phyloP scores from a whole-genome alignment of 2,113 vertebrate genomes.

The Eolophus roseicapilla region DNA sequence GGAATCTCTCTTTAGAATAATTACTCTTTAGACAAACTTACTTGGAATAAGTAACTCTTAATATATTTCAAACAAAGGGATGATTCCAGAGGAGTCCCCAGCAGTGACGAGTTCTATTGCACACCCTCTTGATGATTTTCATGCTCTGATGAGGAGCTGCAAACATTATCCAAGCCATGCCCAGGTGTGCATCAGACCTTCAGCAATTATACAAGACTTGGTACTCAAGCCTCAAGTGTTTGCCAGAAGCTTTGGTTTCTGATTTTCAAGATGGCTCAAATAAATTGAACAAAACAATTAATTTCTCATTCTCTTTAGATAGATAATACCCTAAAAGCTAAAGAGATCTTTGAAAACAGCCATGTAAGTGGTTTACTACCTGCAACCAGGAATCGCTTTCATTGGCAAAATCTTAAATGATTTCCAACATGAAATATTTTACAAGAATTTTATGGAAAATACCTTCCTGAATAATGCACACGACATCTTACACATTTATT shows the following conservation, averaged over 20 bases:
- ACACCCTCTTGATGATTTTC: background rate
- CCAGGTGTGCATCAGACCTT: background rate
- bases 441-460: background rate
- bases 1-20: background rate
- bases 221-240: background rate
- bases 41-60: background rate
- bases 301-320: background rate
- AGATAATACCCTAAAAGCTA: background rate
- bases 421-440: background rate
- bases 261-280: background rate
- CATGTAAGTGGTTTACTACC: background rate
- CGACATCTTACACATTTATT: background rate
- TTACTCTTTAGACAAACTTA: background rate
- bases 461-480: background rate
- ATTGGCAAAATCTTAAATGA: background rate
- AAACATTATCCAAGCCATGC: background rate
- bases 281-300: background rate
- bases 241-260: background rate
- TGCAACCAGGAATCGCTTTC: background rate
- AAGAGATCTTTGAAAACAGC: background rate
- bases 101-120: background rate
- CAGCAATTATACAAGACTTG: fast-evolving
- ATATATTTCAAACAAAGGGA: background rate
- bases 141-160: background rate
- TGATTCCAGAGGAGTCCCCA: background rate